Percentiles rank a stretch among this genome's conserved stretches.
Evolutionary conservation across 2,888 invertebrate species (phyloP).

Genomic region (Dynastes hyllus): DNA sequence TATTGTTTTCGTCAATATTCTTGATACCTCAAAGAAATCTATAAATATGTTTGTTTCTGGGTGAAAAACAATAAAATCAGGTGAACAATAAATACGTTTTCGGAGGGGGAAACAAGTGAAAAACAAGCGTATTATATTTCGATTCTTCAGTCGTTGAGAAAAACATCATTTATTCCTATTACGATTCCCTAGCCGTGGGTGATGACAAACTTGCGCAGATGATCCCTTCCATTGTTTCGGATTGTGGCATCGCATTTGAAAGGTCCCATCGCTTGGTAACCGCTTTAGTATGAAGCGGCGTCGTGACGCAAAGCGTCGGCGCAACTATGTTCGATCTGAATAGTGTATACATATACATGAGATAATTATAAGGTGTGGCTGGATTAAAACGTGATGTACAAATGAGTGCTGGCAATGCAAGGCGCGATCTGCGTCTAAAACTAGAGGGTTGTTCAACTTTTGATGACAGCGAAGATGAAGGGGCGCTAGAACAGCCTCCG

Average conservation of each 20-base stretch:
- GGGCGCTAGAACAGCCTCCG: slow-evolving; percentile 57
- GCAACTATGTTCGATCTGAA: slow-evolving; percentile 57
- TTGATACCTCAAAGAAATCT: no score
- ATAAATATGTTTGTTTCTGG: no score
- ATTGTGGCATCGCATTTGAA: slow-evolving; percentile 1
- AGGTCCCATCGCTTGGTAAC: slow-evolving; percentile 51
- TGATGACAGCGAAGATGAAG: slow-evolving; percentile 64
- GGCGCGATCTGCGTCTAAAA: slow-evolving; percentile 64
- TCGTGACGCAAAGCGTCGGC: slow-evolving; percentile 64
- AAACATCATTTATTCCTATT: background rate
- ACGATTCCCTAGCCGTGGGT: background rate
- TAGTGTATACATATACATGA: slow-evolving; percentile 55
- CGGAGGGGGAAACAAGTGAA: background rate
- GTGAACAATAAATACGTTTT: background rate
- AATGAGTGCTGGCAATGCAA: slow-evolving; percentile 64
- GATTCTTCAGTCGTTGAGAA: background rate
- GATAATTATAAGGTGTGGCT: slow-evolving; percentile 68
- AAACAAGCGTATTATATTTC: slow-evolving; percentile 13
- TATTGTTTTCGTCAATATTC: no score
- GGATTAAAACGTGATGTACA: slow-evolving; percentile 63
- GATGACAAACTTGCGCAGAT: slow-evolving; percentile 33
- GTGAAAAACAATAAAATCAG: no score
- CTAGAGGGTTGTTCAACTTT: slow-evolving; percentile 65
- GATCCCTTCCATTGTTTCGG: slow-evolving; percentile 30
- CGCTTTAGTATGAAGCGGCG: slow-evolving; percentile 56